These are phyloP conservation scores for Scalopus aquaticus DNA, from an alignment of 2,113 vertebrate genomes.

Conservation along the genomic window DNA sequence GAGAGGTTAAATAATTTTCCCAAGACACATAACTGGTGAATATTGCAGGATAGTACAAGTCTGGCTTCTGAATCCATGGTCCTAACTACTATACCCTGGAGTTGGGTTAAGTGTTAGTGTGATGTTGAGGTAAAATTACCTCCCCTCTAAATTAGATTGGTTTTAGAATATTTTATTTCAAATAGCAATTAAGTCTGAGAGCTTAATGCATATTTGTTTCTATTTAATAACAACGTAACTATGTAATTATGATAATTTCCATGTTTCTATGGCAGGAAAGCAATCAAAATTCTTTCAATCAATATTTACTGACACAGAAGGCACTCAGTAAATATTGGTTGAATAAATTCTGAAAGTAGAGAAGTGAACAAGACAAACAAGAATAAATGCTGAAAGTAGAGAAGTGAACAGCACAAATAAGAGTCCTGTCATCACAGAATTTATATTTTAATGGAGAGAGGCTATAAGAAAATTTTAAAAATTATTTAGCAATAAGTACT, in stretches of 20 bases:
- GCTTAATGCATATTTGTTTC: background rate
- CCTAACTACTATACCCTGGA: background rate
- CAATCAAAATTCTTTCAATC: background rate
- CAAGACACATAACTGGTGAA: background rate
- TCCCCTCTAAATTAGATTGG: background rate
- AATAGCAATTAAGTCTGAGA: background rate
- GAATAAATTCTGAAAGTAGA: too few species aligned
- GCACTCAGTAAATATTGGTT: background rate
- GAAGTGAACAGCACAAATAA: background rate
- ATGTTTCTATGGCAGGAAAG: background rate
- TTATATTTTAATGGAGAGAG: background rate
- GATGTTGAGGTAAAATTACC: background rate
- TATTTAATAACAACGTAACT: background rate
- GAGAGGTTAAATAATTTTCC: background rate
- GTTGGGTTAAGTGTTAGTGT: background rate
- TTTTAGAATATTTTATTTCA: constrained; percentile 30
- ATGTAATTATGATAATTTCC: background rate
- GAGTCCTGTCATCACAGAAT: background rate
- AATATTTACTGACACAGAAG: background rate
- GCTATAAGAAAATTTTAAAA: background rate
- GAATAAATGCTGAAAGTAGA: background rate
- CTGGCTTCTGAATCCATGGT: background rate
- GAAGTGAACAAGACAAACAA: too few species aligned
- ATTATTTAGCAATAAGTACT: background rate
- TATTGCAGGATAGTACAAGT: background rate